Evolutionary conservation across 2,888 invertebrate species (phyloP).

Genomic region (Drosophila sordidula): DNA sequence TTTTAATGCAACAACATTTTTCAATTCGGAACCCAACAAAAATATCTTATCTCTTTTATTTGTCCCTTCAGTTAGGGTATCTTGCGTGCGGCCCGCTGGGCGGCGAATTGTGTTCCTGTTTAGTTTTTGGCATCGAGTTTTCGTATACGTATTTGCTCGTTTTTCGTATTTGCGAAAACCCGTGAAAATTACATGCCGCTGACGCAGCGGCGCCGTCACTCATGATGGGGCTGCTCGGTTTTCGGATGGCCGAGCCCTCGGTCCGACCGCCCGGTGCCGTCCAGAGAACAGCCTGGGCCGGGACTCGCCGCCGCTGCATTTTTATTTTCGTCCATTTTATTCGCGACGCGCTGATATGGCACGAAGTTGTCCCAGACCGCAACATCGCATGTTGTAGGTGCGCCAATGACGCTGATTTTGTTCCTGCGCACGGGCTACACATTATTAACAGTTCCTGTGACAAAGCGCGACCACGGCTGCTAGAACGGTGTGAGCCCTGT

Average conservation of each 20-base stretch:
- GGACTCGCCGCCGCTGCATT: conserved; percentile 22
- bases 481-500: conserved; percentile 11
- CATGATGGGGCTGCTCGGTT: conserved; percentile 59
- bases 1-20: no score
- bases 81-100: not conserved
- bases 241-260: conserved; percentile 21
- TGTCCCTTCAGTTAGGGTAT: conserved; percentile 25
- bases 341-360: conserved; percentile 74
- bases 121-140: conserved; percentile 55
- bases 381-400: conserved; percentile 83
- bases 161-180: conserved; percentile 73
- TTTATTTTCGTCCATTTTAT: conserved; percentile 60
- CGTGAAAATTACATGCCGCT: conserved; percentile 75
- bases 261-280: not conserved
- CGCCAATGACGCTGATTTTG: conserved; percentile 83
- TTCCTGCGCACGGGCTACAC: conserved; percentile 73
- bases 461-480: conserved; percentile 57
- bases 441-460: conserved; percentile 82
- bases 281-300: conserved; percentile 2
- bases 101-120: conserved; percentile 40
- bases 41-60: not conserved
- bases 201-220: conserved; percentile 74
- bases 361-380: conserved; percentile 80
- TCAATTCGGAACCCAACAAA: no score
- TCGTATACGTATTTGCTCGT: conserved; percentile 51